Base-by-base conservation (phyloP, 2,113 vertebrate genomes). In the Sander lucioperca region DNA sequence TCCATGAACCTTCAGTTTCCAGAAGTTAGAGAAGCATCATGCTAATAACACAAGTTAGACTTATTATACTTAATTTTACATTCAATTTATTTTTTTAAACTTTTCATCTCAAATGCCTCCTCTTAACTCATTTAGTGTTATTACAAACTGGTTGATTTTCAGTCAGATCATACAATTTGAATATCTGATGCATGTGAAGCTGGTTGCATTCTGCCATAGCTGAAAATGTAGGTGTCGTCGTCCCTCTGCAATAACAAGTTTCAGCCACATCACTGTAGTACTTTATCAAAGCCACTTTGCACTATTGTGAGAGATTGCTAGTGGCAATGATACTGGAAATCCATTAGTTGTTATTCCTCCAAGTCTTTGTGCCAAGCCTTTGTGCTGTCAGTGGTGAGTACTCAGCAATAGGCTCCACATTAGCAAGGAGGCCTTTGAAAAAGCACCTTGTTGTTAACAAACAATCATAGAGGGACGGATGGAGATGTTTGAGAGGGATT, bases 401-500 rank as follows among this genome's bases (percentile, higher is more conserved):
- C 54, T 66, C 56, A 27, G 70, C 61, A 61, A 48, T 43, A 62
- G 53, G 54, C 61, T 73, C 43, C 43, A 83, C 63, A 77, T 81
- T 82, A 77, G 54, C 51, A 75, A 15, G 50, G 72, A 66, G 57
- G 43, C 54, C 58, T 80, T 77, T 88, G 23, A 71, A 82, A 76
- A 81, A 43, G 66, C 45, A 36, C 77, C 21, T 64, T 80, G 75
- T 62, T 79, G 67, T 81, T 66, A n/a, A 48, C 43, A 77, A 59
- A 83, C 54, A 57, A 63, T 70, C 47, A 12, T 1, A 21, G 63
- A 82, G 14, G n/a, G 39, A 19, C 61, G 45, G 74, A 83, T 80
- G 63, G 73, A 74, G 77, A 83, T 64, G 79, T 84, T 86, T 73
- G 48, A 78, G 39, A 69, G 54, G 58, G 61, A 74, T 62, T 83